Base-by-base conservation (phyloP, 92 coral and sea anemone species). In the Palythoa heliodiscus region DNA sequence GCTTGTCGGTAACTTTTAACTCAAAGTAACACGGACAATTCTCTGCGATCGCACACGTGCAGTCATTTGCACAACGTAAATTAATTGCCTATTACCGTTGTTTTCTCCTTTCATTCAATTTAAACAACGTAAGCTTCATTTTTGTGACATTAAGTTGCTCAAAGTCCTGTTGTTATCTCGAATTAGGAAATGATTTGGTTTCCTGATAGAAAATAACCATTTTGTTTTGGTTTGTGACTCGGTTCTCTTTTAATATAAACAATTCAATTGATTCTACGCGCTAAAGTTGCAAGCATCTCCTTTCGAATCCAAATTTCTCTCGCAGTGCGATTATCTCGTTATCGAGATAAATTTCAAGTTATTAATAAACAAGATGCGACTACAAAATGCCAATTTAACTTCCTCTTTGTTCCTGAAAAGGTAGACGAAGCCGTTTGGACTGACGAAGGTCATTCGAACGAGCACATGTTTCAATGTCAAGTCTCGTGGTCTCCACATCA, bases 61-160 rank as follows among this genome's bases (percentile, higher is more conserved):
- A 87, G 73, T 86, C 93, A 87, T 94, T 94, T 94, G 95, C 88
- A 88, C 95, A 87, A 90, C 75, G 84, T 87, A 92, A 94, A 92
- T 94, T 94, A 92, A 87, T 88, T 88, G 84, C 92, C 75, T 91
- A 83, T 79, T 85, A 89, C 92, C 83, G 88, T 94, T 94, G 98
- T 94, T 90, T 83, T 90, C 48, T 47, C 43, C 63, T 66, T 66
- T 67, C 84, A 47, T 64, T 80, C 84, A 48, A 67, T 43, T 69
- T 80, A 80, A 80, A 66, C 75, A 80, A 80, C 84, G 63, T 69
- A 80, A 66, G 70, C 61, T 40, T 66, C 40, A 80, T 80, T 80
- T 80, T 66, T 43, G 63, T 47, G n/a, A 50, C 43, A 52, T 48
- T 61, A 43, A 43, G 66, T 40, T 67, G 61, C 72, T 24, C 24